These are phyloP conservation scores for Pelobates fuscus DNA, from an alignment of 2,113 vertebrate genomes.

Conservation along the genomic window DNA sequence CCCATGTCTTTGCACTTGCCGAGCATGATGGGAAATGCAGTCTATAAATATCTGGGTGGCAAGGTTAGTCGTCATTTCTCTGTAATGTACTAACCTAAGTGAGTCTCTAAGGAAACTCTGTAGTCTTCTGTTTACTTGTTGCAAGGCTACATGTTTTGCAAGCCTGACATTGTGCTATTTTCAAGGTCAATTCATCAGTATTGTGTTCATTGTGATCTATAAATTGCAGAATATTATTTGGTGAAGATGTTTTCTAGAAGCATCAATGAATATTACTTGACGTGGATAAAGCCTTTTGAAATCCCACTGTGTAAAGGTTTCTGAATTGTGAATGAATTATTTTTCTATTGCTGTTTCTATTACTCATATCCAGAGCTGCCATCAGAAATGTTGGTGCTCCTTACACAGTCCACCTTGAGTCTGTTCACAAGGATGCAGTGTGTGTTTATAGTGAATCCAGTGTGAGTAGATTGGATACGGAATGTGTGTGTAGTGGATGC, in stretches of 20 bases:
- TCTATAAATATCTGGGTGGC: too few relatives aligned
- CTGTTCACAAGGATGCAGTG: too few relatives aligned
- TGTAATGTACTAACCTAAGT: not conserved
- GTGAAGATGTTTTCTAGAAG: slow-evolving; percentile 57
- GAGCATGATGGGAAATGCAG: too few relatives aligned
- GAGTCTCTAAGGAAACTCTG: not conserved
- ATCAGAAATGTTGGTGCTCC: too few relatives aligned
- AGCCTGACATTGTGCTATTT: slow-evolving; percentile 54
- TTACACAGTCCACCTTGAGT: too few relatives aligned
- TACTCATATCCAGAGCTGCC: slow-evolving; percentile 40
- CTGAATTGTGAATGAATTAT: not conserved
- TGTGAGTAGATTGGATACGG: too few relatives aligned
- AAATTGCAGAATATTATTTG: slow-evolving; percentile 60
- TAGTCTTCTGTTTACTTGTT: slow-evolving; percentile 56
- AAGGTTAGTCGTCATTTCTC: too few relatives aligned
- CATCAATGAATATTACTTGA: slow-evolving; percentile 60
- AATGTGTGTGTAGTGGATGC: too few relatives aligned
- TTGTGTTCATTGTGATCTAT: slow-evolving; percentile 64
- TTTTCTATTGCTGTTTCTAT: slow-evolving; percentile 28
- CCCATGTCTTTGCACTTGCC: too few relatives aligned
- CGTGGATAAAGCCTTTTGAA: slow-evolving; percentile 59
- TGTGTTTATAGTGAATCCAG: too few relatives aligned
- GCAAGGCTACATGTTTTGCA: slow-evolving; percentile 62
- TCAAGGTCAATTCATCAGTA: slow-evolving; percentile 66
- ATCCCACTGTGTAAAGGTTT: slow-evolving; percentile 48